Percentiles rank a stretch among this genome's conserved stretches.
These are phyloP conservation scores for Mnemiopsis leidyi DNA, from an alignment of 37 sponge, comb jelly and placozoan species.

Conservation along the genomic window DNA sequence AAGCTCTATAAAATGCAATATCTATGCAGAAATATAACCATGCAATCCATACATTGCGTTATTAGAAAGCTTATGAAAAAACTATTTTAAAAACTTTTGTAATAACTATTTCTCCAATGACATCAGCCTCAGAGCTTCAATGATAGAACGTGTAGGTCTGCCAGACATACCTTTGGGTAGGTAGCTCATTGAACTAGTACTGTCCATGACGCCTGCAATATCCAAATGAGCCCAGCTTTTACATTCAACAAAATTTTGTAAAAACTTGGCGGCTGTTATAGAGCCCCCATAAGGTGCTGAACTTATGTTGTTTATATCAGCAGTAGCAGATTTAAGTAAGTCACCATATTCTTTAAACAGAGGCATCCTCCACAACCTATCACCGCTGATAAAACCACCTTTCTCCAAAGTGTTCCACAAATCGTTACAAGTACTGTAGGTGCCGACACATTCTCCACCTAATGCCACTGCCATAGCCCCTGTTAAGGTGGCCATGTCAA, in stretches of 20 bases:
- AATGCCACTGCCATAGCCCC: conserved; percentile 71
- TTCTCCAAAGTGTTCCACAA: conserved; percentile 76
- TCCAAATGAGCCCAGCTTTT: conserved; percentile 86
- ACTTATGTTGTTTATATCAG: conserved; percentile 86
- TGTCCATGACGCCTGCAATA: conserved; percentile 90
- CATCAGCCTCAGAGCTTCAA: conserved; percentile 33
- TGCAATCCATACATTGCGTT: too few species aligned
- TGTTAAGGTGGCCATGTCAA: conserved; percentile 89
- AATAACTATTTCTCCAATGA: background rate
- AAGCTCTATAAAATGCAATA: too few species aligned
- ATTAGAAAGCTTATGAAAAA: too few species aligned
- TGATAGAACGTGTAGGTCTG: background rate
- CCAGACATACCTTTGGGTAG: conserved; percentile 57
- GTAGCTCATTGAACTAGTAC: conserved; percentile 4
- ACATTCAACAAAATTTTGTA: conserved; percentile 80
- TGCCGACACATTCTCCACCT: conserved; percentile 81
- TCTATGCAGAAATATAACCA: too few species aligned
- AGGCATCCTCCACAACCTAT: conserved; percentile 92
- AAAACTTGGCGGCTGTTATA: conserved; percentile 88
- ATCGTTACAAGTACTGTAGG: conserved; percentile 70
- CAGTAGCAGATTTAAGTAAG: conserved; percentile 76
- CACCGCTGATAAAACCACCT: conserved; percentile 76
- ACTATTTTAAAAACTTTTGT: too few species aligned
- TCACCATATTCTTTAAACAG: conserved; percentile 78
- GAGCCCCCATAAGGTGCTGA: conserved; percentile 74